phyloP scores from a whole-genome alignment of 2,797 vertebrate genomes.

The Hydrolagus colliei region DNA sequence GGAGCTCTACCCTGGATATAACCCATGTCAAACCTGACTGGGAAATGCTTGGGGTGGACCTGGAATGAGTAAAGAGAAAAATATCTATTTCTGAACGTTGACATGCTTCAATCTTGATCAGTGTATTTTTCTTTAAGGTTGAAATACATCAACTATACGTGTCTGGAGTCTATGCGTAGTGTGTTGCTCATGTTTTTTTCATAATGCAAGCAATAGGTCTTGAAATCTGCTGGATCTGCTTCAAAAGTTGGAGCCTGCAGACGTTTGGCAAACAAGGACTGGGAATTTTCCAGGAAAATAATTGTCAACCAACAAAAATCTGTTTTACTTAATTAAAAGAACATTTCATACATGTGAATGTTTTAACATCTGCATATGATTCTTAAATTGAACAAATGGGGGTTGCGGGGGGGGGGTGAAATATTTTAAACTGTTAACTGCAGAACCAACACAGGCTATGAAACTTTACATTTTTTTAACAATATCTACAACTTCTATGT shows the following conservation, averaged over 20 bases:
- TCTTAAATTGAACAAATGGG: constrained; percentile 23
- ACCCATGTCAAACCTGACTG: background rate
- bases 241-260: constrained; percentile 53
- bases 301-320: constrained; percentile 41
- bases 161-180: constrained; percentile 1
- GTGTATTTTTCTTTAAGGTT: background rate
- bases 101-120: constrained; percentile 1
- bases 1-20: background rate
- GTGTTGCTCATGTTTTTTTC: constrained; percentile 15
- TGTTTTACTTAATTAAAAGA: constrained; percentile 30
- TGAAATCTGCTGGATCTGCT: constrained; percentile 50
- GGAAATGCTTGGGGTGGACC: background rate
- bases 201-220: constrained; percentile 36
- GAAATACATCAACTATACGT: constrained; percentile 2
- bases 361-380: constrained; percentile 30
- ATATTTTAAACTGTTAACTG: background rate
- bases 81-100: background rate
- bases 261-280: constrained; percentile 52
- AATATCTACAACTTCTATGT: background rate
- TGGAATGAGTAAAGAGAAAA: background rate
- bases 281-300: constrained; percentile 52
- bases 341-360: constrained; percentile 25
- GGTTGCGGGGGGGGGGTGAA: background rate
- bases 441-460: background rate
- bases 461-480: background rate